Evolutionary conservation across 2,113 vertebrate genomes (phyloP).

Genomic region (Poeciliopsis occidentalis): DNA sequence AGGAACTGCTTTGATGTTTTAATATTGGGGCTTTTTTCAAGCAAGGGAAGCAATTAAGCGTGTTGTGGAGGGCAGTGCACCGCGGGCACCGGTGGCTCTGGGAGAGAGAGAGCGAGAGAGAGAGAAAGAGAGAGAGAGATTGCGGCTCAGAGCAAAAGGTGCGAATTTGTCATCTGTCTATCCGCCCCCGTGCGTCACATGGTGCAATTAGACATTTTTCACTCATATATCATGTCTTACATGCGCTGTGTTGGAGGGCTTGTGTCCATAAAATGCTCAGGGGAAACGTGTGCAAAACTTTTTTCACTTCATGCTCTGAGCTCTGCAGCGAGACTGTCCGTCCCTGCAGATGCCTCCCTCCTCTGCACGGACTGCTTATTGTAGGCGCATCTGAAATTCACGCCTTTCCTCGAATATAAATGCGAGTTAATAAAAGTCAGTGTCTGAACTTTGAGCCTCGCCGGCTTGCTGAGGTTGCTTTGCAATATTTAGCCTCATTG

Average conservation of each 20-base stretch:
- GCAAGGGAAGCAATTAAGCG: slow-evolving; percentile 70
- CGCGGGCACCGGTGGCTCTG: slow-evolving; percentile 48
- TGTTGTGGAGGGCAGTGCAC: slow-evolving; percentile 61
- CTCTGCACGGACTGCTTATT: slow-evolving; percentile 15
- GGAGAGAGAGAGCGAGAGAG: slow-evolving; percentile 19
- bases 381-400: background rate
- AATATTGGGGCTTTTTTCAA: slow-evolving; percentile 70
- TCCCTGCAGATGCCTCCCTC: slow-evolving; percentile 29
- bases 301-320: slow-evolving; percentile 35
- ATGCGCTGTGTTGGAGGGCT: slow-evolving; percentile 32
- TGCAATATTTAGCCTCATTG: slow-evolving; percentile 48
- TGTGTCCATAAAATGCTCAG: slow-evolving; percentile 51
- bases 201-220: slow-evolving; percentile 61
- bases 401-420: slow-evolving; percentile 18
- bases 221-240: slow-evolving; percentile 33
- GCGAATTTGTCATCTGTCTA: slow-evolving; percentile 63
- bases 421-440: slow-evolving; percentile 37
- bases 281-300: slow-evolving; percentile 64
- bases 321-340: slow-evolving; percentile 46
- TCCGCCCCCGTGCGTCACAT: slow-evolving; percentile 67
- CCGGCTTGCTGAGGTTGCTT: slow-evolving; percentile 57
- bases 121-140: slow-evolving; percentile 42
- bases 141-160: slow-evolving; percentile 66
- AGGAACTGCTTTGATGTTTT: slow-evolving; percentile 76
- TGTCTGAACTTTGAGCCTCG: slow-evolving; percentile 62